Percentiles rank a stretch among this genome's conserved stretches.
phyloP scores from a whole-genome alignment of 2,797 vertebrate species.

The Mormyrus hasselquistii region DNA sequence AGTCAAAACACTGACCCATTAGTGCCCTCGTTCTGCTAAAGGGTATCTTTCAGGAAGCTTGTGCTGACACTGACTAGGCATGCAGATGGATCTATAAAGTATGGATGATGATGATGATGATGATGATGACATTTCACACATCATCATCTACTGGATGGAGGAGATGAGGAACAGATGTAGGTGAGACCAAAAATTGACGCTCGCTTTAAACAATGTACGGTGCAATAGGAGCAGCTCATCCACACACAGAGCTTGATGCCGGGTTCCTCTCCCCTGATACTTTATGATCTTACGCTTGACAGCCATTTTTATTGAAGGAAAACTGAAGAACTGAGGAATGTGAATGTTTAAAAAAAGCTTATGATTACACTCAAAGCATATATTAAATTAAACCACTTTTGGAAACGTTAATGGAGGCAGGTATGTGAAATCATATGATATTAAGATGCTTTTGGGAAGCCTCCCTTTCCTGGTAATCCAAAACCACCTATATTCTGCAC shows the following conservation, averaged over 20 bases:
- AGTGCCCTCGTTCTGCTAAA: neutral
- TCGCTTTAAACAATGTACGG: neutral
- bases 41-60: neutral
- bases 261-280: neutral
- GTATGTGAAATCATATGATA: constrained; percentile 22
- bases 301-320: neutral
- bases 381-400: constrained; percentile 23
- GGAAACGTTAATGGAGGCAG: constrained; percentile 12
- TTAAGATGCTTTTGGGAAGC: constrained; percentile 27
- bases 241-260: neutral
- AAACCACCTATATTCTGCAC: constrained; percentile 42
- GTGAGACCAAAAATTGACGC: neutral
- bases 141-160: neutral
- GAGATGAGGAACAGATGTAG: neutral
- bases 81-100: neutral
- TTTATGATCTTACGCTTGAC: neutral
- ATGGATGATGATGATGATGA: neutral
- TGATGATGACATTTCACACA: neutral
- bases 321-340: neutral
- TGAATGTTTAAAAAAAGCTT: neutral
- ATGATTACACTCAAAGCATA: constrained; percentile 7
- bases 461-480: constrained; percentile 52
- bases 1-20: neutral
- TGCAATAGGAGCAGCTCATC: neutral
- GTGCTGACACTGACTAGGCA: neutral